These are phyloP conservation scores for Sinhomidia bicolor DNA, from an alignment of 2,888 invertebrate genomes.

Conservation along the genomic window DNA sequence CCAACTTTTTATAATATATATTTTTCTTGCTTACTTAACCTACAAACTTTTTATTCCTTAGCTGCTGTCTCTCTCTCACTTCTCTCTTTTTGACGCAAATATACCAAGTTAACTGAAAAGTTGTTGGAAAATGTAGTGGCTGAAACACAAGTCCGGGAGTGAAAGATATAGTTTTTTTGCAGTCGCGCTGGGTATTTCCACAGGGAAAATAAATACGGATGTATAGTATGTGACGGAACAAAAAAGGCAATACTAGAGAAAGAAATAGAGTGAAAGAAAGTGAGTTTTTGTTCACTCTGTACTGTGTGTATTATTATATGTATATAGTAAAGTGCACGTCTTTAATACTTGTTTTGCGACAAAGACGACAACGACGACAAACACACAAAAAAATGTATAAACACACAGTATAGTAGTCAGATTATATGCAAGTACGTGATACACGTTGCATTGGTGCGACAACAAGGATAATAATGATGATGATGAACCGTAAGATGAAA, in stretches of 20 bases:
- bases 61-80: too few relatives aligned
- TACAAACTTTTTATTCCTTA: neutral
- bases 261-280: neutral
- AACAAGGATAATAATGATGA: too few relatives aligned
- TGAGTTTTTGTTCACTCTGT: neutral
- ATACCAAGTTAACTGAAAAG: neutral
- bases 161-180: neutral
- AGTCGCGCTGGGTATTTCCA: neutral
- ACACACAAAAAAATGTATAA: too few relatives aligned
- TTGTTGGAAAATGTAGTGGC: too few relatives aligned
- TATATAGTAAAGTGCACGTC: neutral
- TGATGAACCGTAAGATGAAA: too few relatives aligned
- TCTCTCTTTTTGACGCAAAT: neutral
- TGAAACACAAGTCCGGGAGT: too few relatives aligned
- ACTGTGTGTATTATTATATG: neutral
- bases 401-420: too few relatives aligned
- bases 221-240: too few relatives aligned
- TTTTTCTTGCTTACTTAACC: slow-evolving; percentile 20
- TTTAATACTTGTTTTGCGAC: neutral
- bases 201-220: neutral
- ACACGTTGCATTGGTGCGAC: neutral
- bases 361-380: too few relatives aligned
- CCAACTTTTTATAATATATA: slow-evolving; percentile 29
- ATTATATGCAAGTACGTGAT: slow-evolving; percentile 2
- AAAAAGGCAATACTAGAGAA: too few relatives aligned